Evolutionary conservation across 2,888 invertebrate species (phyloP).

Genomic region (Pristionchus entomophagus): DNA sequence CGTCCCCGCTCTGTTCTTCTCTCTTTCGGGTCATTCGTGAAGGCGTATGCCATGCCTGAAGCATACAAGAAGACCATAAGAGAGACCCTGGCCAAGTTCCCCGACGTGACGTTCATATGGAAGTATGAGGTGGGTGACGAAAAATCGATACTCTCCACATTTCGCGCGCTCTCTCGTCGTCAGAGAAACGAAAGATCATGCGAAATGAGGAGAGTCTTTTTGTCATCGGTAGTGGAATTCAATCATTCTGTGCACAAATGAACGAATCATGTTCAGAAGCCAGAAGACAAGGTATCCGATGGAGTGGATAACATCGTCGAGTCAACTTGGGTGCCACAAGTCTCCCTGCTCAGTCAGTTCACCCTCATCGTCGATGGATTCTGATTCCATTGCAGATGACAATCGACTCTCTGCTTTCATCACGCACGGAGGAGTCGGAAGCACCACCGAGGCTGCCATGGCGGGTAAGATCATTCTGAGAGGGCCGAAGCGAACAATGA

Average conservation of each 20-base stretch:
- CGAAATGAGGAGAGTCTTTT: too few species aligned
- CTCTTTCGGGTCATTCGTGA: conserved; percentile 61
- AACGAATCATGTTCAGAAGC: not conserved
- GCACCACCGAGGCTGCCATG: conserved; percentile 53
- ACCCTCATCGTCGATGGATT: conserved; percentile 15
- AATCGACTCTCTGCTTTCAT: conserved; percentile 53
- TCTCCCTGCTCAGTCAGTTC: not conserved
- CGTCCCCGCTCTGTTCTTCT: conserved; percentile 49
- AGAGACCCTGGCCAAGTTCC: conserved; percentile 52
- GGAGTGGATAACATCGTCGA: conserved; percentile 25
- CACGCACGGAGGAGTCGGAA: conserved; percentile 57
- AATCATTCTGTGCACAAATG: too few species aligned
- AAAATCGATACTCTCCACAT: not conserved
- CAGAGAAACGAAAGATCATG: not conserved
- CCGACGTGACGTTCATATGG: conserved; percentile 60
- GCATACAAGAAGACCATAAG: conserved; percentile 53
- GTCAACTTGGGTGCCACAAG: conserved; percentile 26
- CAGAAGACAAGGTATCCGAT: not conserved
- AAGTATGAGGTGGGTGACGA: conserved; percentile 55
- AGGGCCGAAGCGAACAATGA: not conserved
- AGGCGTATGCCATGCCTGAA: conserved; percentile 57
- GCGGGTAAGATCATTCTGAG: conserved; percentile 38
- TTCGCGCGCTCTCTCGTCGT: not conserved
- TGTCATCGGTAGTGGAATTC: too few species aligned
- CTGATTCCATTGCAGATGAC: conserved; percentile 45